These are phyloP conservation scores for Clitarchus hookeri DNA, from an alignment of 2,888 invertebrate species.

Conservation along the genomic window DNA sequence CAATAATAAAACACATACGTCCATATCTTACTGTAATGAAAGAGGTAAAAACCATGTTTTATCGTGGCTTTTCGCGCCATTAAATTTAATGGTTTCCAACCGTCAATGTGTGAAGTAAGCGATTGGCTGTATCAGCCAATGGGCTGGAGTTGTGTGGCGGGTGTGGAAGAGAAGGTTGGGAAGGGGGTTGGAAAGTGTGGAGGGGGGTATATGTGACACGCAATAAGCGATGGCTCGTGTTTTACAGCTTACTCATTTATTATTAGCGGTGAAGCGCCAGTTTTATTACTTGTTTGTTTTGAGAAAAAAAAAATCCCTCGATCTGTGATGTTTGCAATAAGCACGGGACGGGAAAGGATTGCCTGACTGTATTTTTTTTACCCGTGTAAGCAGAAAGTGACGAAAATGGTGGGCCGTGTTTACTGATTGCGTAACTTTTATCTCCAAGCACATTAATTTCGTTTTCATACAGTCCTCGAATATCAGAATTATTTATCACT, in stretches of 20 bases:
- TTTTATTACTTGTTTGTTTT: background rate
- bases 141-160: background rate
- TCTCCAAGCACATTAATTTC: constrained; percentile 6
- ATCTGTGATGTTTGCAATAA: constrained; percentile 9
- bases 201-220: background rate
- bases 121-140: constrained; percentile 2
- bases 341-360: background rate
- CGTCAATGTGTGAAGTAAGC: constrained; percentile 14
- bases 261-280: background rate
- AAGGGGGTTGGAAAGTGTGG: background rate
- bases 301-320: background rate
- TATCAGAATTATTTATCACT: background rate
- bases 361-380: background rate
- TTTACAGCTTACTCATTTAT: background rate
- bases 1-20: constrained; percentile 14
- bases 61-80: constrained; percentile 2
- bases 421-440: background rate
- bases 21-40: background rate
- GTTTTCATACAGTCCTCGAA: background rate
- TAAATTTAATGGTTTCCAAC: constrained; percentile 2
- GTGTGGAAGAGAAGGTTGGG: background rate
- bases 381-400: background rate
- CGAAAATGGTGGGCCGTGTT: background rate
- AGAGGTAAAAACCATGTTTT: constrained; percentile 8
- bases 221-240: constrained; percentile 10